Conservation (phyloP, 2,113 vertebrate genomes). For the Hippopotamus amphibius region DNA sequence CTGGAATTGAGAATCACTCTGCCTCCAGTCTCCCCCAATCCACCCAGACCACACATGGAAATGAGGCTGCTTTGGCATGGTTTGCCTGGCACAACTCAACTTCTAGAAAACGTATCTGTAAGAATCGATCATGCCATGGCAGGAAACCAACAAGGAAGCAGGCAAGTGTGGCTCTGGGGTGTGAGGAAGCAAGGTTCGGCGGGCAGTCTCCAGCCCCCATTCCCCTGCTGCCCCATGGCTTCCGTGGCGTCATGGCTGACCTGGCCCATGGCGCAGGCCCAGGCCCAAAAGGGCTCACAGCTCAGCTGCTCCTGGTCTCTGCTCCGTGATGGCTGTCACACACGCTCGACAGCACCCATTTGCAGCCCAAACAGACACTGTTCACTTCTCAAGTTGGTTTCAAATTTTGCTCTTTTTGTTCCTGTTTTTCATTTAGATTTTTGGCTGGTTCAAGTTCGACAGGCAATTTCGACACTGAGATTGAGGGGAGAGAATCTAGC, state of each 20-base stretch:
- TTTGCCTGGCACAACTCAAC: slow-evolving; percentile 77
- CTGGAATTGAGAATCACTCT: slow-evolving; percentile 35
- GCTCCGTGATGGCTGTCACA: slow-evolving; percentile 46
- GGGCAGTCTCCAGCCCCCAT: neutral
- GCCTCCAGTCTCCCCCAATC: slow-evolving; percentile 64
- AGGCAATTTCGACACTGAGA: slow-evolving; percentile 71
- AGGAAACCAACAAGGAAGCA: slow-evolving; percentile 76
- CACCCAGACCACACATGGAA: slow-evolving; percentile 77
- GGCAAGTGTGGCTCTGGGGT: slow-evolving; percentile 63
- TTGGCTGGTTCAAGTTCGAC: slow-evolving; percentile 79
- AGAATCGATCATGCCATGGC: slow-evolving; percentile 76
- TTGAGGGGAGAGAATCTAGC: slow-evolving; percentile 58
- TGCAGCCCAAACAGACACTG: slow-evolving; percentile 77
- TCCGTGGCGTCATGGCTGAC: neutral
- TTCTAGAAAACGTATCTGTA: slow-evolving; percentile 78
- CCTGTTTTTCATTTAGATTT: slow-evolving; percentile 79
- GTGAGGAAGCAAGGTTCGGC: slow-evolving; percentile 52
- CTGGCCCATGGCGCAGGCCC: neutral
- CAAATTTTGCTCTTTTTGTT: slow-evolving; percentile 82
- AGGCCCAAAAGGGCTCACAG: neutral
- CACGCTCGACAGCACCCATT: slow-evolving; percentile 52
- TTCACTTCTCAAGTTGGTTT: slow-evolving; percentile 79
- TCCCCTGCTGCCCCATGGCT: neutral
- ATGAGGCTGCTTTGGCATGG: slow-evolving; percentile 78
- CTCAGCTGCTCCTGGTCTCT: slow-evolving; percentile 40